These are phyloP conservation scores for Arenaria interpres DNA, from an alignment of 2,113 vertebrate genomes.

Conservation along the genomic window DNA sequence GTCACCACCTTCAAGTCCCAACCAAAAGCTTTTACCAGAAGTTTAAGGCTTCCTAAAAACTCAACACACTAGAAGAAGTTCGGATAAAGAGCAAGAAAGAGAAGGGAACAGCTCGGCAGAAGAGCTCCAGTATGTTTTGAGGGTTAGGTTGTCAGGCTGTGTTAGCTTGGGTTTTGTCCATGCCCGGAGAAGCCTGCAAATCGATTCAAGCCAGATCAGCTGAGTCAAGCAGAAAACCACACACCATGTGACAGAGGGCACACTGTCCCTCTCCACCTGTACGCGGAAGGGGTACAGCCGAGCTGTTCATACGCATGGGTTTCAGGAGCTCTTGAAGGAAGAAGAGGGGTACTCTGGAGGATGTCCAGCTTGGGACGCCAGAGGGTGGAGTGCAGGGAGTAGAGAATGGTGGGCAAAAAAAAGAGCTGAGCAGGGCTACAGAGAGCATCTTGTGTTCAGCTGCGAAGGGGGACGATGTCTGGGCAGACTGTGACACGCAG, in stretches of 20 bases:
- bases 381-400: neutral
- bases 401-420: neutral
- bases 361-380: neutral
- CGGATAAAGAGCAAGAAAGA: neutral
- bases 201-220: neutral
- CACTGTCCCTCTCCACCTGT: neutral
- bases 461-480: fast-evolving
- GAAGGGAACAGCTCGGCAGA: neutral
- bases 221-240: neutral
- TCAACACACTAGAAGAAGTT: neutral
- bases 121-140: neutral
- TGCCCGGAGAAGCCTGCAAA: neutral
- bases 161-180: neutral
- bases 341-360: neutral
- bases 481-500: neutral
- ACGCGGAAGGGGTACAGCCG: neutral
- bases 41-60: neutral
- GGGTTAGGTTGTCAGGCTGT: neutral
- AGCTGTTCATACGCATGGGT: neutral
- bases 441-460: neutral
- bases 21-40: neutral
- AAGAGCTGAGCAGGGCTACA: neutral
- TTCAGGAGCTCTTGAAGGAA: neutral
- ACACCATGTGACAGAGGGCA: neutral
- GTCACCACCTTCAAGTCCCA: neutral